Evolutionary conservation across 1,140 invertebrate species (phyloP), one percentile per base, ranked within the genome.

Genomic region (Teleogryllus occipitalis): DNA sequence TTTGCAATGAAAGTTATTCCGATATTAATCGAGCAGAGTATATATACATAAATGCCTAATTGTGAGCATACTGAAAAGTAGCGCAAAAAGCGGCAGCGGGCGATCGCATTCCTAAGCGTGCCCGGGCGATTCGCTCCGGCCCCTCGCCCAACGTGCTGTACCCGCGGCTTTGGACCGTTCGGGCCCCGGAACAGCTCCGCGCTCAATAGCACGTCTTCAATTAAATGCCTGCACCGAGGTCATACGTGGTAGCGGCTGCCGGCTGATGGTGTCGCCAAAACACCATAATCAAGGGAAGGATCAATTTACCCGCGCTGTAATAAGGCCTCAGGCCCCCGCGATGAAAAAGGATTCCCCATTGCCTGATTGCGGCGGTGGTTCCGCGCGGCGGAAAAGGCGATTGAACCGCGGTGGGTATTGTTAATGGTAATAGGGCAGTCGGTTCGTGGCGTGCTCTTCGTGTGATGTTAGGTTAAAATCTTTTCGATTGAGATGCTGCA

Each of bases 191-290:
- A 65, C 54, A 14, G 54, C 18, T 7, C 10, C 54, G 27, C 18
- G 54, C 18, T 65, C 54, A 65, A 65, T 65, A 65, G 54, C 54
- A 65, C 54, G 54, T 65, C 54, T 65, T 65, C 54, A 65, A 65
- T 65, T 65, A 65, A 65, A 18, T 7, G 18, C 54, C 18, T 18
- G 18, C 54, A 14, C 10, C 54, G 54, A 65, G 54, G 54, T 65
- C 54, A 65, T 65, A 65, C 54, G 54, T 65, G 54, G 54, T 65
- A 65, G 54, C 54, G 54, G 54, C 54, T 65, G 54, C 54, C 18
- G 54, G 10, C 18, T 65, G 54, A 65, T 65, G 54, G 54, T 65
- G 54, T 65, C 54, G 54, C 54, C 54, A 65, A 65, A 65, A 65
- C 54, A 65, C 54, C 54, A 65, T 65, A 65, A 65, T 65, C 54